A percentile compares a stretch with the other conserved stretches of the same genome.
phyloP scores from a whole-genome alignment of 1,140 invertebrate species.

The Drosophila sechellia region DNA sequence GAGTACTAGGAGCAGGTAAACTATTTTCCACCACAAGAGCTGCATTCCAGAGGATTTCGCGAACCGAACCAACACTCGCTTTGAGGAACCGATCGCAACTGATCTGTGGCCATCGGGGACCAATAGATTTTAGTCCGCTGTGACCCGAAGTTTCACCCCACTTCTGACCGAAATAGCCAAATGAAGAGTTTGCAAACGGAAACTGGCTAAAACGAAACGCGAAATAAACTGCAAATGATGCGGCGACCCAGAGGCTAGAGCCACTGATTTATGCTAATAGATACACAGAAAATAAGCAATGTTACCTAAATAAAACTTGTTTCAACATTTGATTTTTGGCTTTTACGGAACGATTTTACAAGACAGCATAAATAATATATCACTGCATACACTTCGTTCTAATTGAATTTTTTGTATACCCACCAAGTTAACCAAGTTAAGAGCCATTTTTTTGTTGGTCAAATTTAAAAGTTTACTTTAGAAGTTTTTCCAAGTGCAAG shows the following conservation, averaged over 20 bases:
- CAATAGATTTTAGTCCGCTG: constrained; percentile 54
- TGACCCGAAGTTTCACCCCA: constrained; percentile 66
- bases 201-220: constrained; percentile 48
- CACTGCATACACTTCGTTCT: too few species aligned
- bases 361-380: too few species aligned
- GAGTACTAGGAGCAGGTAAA: constrained; percentile 3
- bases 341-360: too few species aligned
- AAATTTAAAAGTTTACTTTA: too few species aligned
- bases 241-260: constrained; percentile 17
- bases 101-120: constrained; percentile 28
- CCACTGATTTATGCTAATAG: constrained; percentile 56
- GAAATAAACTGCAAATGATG: constrained; percentile 33
- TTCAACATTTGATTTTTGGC: too few species aligned
- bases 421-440: too few species aligned
- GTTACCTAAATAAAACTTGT: neutral
- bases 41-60: constrained; percentile 34
- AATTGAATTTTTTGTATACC: too few species aligned
- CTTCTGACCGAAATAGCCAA: constrained; percentile 49
- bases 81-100: constrained; percentile 61
- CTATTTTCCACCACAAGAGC: neutral
- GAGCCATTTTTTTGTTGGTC: neutral
- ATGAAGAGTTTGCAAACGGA: constrained; percentile 56
- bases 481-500: constrained; percentile 23
- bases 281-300: constrained; percentile 6
- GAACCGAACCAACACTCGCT: constrained; percentile 43